Base-by-base conservation (phyloP, 2,888 invertebrate genomes). In the Drosophila nr. perissopoda region DNA sequence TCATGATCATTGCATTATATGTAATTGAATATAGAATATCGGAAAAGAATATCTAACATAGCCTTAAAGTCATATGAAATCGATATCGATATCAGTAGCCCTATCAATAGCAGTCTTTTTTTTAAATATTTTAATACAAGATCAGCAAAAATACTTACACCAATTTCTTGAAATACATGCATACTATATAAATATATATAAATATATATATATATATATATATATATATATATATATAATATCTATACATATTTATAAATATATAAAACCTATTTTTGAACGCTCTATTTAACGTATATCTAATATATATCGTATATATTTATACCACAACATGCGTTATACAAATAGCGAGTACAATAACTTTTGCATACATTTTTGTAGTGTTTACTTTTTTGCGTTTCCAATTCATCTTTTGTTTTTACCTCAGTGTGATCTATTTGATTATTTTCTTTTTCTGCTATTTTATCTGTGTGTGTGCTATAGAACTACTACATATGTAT, bases 311-410 rank as follows among this genome's bases (percentile, higher is more conserved):
- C 48, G 42, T 54, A 66, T 72, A 67, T 70, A 69, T 72, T 46
- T 65, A 42, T 74, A 53, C 58, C 62, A 61, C 66, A 54, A 78
- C 67, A 59, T 62, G 46, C 51, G 69, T 70, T 65, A 60, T 69
- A 69, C 56, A 66, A 48, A 68, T 73, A 81, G 79, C 66, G 71
- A 81, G 67, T 82, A 71, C 63, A 69, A 76, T 70, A 69, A 77
- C 63, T 76, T 77, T 87, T 84, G 88, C 82, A 85, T 84, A 84
- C 82, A 84, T 81, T 84, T 85, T 76, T 85, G 88, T 86, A 85
- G 88, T 88, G 86, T 85, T 85, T 77, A 78, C 7, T 74, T 81
- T 73, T 74, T 69, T 75, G 46, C 68, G 69, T 76, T 72, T 79
- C 70, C 65, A 79, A 63, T 61, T 68, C 68, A 49, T 61, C 51